phyloP scores from a whole-genome alignment of 2,888 invertebrate genomes.

The Lasioglossum zephyrum region DNA sequence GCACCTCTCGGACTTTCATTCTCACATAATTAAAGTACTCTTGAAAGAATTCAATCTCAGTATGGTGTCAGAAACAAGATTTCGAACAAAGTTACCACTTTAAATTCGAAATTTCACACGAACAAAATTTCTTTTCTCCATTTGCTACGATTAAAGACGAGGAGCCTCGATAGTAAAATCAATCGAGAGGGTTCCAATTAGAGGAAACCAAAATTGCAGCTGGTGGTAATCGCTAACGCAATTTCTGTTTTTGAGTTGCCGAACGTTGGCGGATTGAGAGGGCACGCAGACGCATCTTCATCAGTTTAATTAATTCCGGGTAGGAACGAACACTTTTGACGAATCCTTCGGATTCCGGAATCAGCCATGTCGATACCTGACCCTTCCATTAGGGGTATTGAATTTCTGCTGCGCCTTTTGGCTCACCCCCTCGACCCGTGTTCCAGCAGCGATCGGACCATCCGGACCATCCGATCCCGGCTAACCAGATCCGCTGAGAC shows the following conservation, averaged over 20 bases:
- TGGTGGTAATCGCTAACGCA: neutral
- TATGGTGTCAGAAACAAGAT: too few relatives aligned
- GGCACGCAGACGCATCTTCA: slow-evolving; percentile 65
- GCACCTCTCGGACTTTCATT: too few relatives aligned
- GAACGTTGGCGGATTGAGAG: neutral
- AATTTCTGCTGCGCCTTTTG: slow-evolving; percentile 65
- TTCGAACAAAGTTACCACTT: too few relatives aligned
- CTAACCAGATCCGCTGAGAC: slow-evolving; percentile 21
- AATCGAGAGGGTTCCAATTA: neutral
- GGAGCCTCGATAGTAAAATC: neutral
- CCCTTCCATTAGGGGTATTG: slow-evolving; percentile 79
- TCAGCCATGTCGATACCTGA: slow-evolving; percentile 58
- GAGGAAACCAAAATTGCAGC: neutral
- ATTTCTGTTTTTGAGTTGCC: neutral
- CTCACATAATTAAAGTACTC: too few relatives aligned
- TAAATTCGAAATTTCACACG: too few relatives aligned
- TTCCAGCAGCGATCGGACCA: slow-evolving; percentile 11
- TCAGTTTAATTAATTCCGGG: slow-evolving; percentile 77
- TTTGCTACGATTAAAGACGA: neutral
- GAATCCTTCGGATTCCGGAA: slow-evolving; percentile 46
- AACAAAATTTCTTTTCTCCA: too few relatives aligned
- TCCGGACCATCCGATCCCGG: slow-evolving; percentile 18
- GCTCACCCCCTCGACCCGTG: slow-evolving; percentile 18
- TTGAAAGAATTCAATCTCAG: too few relatives aligned
- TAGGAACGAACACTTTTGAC: slow-evolving; percentile 53